These are phyloP conservation scores for Gymnothorax javanicus DNA, from an alignment of 2,797 vertebrate species.

Conservation along the genomic window DNA sequence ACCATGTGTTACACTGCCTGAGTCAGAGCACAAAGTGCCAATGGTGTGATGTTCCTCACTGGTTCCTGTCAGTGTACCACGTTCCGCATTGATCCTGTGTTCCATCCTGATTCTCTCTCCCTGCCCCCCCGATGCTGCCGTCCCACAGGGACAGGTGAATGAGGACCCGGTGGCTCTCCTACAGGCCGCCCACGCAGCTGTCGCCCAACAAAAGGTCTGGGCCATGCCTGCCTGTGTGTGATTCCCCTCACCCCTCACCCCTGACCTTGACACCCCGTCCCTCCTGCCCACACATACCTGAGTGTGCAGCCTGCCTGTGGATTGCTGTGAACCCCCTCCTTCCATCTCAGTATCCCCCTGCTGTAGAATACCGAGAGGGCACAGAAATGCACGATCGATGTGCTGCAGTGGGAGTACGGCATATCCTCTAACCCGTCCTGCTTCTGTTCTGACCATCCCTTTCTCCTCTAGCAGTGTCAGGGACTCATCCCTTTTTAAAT, in stretches of 20 bases:
- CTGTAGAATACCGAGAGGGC: slow-evolving; percentile 7
- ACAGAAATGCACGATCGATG: neutral
- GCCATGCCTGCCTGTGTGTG: slow-evolving; percentile 54
- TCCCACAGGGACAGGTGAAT: slow-evolving; percentile 75
- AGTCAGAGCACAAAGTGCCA: neutral
- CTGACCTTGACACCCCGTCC: neutral
- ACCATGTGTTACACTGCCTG: neutral
- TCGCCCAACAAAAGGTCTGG: slow-evolving; percentile 77
- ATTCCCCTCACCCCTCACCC: slow-evolving; percentile 37
- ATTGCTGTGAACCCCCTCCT: slow-evolving; percentile 36
- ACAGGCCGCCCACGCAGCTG: slow-evolving; percentile 69
- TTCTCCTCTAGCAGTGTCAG: neutral
- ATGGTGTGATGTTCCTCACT: neutral
- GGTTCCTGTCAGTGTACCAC: neutral
- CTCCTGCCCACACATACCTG: neutral
- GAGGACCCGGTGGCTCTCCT: slow-evolving; percentile 74
- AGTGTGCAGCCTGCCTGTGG: slow-evolving; percentile 42
- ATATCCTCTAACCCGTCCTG: neutral
- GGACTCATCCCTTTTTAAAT: neutral
- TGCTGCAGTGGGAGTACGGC: neutral
- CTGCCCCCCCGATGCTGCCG: slow-evolving; percentile 54
- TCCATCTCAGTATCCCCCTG: slow-evolving; percentile 21
- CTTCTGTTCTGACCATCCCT: neutral
- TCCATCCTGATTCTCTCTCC: slow-evolving; percentile 62
- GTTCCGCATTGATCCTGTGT: slow-evolving; percentile 21